Base-by-base conservation (phyloP, 2,797 vertebrate species). In the Labroides dimidiatus region DNA sequence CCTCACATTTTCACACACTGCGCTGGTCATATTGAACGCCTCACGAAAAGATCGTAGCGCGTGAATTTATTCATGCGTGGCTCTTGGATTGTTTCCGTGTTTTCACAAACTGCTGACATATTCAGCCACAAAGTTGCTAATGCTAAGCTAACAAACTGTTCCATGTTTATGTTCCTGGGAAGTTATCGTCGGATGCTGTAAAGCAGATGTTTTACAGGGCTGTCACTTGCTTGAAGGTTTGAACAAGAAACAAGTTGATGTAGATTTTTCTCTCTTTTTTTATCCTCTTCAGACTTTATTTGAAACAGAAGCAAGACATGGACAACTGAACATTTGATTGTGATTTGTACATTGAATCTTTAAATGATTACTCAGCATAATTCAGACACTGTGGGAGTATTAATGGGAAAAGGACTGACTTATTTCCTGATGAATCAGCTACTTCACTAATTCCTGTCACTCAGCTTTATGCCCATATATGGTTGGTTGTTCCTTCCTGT, bases 381-480 rank as follows among this genome's bases (percentile, higher is more conserved):
- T 48, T 72, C 55, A 27, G 65, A 45, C 51, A 68, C 39, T 10
- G 51, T 66, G 64, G 21, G 2, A 24, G 19, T 19, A 6, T 16
- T 24, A 63, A 14, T 6, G n/a, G 36, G 23, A 50, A 21, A 12
- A 6, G 45, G 49, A 21, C 17, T 1, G 41, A 53, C 24, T 68
- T 42, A 3, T 41, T 75, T 64, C 61, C 72, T 77, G 56, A 43
- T 78, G 66, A 83, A 52, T 80, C 72, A 81, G 39, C n/a, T 20
- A 43, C 58, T 53, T 47, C 1, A 23, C 52, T 44, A 59, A 72
- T 24, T 41, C 24, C 54, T 41, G 65, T 42, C 27, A 21, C 13
- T 58, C 23, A 27, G 21, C 27, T 48, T 24, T 39, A 59, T 64
- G 64, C 15, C 69, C 67, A 82, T 66, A 89, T 73, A 82, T 69